phyloP scores from a whole-genome alignment of 2,888 invertebrate species.

The Pseudococcus viburni region DNA sequence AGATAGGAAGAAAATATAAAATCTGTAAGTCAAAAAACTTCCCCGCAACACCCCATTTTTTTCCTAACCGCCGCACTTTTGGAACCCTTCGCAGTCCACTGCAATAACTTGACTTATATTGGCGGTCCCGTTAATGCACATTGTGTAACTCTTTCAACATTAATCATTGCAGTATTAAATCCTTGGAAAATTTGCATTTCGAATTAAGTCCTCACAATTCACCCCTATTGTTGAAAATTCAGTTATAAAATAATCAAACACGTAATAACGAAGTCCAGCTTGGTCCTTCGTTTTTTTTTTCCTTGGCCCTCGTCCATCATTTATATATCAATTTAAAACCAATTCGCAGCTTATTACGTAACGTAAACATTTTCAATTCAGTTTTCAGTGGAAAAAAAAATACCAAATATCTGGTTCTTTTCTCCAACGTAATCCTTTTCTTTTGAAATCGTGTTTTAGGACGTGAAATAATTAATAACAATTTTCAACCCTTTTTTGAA shows the following conservation, averaged over 20 bases:
- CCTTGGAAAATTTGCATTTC: slow-evolving; percentile 61
- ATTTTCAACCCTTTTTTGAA: background rate
- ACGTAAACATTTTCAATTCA: background rate
- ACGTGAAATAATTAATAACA: background rate
- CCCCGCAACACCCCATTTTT: background rate
- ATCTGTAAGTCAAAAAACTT: background rate
- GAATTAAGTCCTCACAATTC: slow-evolving; percentile 61
- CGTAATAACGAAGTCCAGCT: slow-evolving; percentile 26
- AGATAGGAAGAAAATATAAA: too few species aligned
- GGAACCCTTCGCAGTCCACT: slow-evolving; percentile 58
- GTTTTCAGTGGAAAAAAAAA: background rate
- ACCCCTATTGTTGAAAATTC: slow-evolving; percentile 50
- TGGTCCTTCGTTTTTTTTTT: background rate
- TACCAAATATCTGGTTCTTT: background rate
- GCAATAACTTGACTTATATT: slow-evolving; percentile 49
- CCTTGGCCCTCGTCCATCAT: background rate
- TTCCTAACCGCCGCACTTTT: background rate
- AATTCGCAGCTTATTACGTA: slow-evolving; percentile 42
- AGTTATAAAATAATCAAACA: slow-evolving; percentile 55
- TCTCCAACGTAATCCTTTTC: background rate
- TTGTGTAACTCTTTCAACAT: slow-evolving; percentile 60
- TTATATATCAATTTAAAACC: slow-evolving; percentile 42
- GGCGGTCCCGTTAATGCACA: slow-evolving; percentile 50
- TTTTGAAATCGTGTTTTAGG: background rate
- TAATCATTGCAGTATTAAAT: slow-evolving; percentile 59